Conservation (phyloP, 2,888 invertebrate species). For the Brachyptera risi region DNA sequence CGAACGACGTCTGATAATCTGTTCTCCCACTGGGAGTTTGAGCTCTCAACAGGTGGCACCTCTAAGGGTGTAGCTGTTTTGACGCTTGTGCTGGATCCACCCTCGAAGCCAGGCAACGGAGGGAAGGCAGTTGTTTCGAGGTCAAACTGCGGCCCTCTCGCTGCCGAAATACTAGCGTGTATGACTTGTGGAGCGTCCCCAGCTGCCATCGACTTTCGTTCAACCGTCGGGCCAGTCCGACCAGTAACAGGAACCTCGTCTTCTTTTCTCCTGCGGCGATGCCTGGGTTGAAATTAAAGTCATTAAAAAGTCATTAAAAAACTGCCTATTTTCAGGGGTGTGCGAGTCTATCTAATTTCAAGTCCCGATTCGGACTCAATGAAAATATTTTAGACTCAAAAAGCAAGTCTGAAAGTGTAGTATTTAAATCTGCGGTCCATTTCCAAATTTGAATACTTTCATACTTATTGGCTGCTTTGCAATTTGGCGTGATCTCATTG, state of each 20-base stretch:
- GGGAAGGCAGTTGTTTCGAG: slow-evolving; percentile 76
- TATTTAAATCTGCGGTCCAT: too few species aligned
- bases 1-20: slow-evolving; percentile 66
- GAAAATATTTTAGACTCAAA: too few species aligned
- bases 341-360: too few species aligned
- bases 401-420: too few species aligned
- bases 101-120: slow-evolving; percentile 65
- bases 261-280: slow-evolving; percentile 47
- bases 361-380: too few species aligned
- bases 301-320: too few species aligned
- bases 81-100: slow-evolving; percentile 39
- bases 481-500: too few species aligned
- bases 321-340: too few species aligned
- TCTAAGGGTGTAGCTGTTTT: slow-evolving; percentile 25
- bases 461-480: too few species aligned
- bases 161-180: slow-evolving; percentile 28
- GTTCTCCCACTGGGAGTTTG: slow-evolving; percentile 36
- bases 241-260: slow-evolving; percentile 38
- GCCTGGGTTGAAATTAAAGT: too few species aligned
- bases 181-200: slow-evolving; percentile 17
- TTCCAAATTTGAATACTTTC: too few species aligned
- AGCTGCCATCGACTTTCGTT: slow-evolving; percentile 14
- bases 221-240: slow-evolving; percentile 11
- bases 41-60: slow-evolving; percentile 25
- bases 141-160: too few species aligned